Evolutionary conservation across 2,113 vertebrate species (phyloP), one percentile per base, ranked within the genome.

Genomic region (Nettapus auritus): DNA sequence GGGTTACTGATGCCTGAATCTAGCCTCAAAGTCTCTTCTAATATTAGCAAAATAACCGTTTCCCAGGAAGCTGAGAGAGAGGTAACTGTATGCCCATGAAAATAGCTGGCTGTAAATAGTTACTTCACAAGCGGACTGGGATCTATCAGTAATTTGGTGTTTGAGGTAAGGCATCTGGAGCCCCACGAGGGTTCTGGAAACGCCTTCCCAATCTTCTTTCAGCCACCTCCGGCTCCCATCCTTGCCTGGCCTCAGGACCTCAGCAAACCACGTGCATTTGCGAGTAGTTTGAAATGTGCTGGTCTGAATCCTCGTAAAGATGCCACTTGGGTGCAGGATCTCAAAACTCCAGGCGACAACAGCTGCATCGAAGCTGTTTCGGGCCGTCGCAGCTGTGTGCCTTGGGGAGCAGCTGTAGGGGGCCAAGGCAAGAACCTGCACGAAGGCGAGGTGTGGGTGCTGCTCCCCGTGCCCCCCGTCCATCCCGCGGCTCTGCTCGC

Each of bases 41-140:
- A 88, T 95, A 90, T 96, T 92, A 95, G 92, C 50, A 93, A 94
- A 95, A 94, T 84, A 82, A 57, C 60, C 11, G 8, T 82, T 96
- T 94, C 83, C 66, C 74, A 87, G 57, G 82, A 67, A 81, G 76
- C 68, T 86, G 73, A 66, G 50, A 63, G 71, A 62, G 87, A 63
- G 53, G 64, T 88, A 60, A 55, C 36, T 70, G 56, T 52, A 28
- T 90, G 77, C 40, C 69, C 48, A 10, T 56, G 85, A 68, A 80
- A 88, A 21, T 6, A 48, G 46, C 46, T 48, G 46, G 59, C 55
- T 42, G 50, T 34, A 33, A 78, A 48, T 38, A 79, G 81, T 48
- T 26, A 20, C 34, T 94, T 67, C 62, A 70, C 26, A 84, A 73
- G 69, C 28, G 11, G 3, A 7, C 31, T 50, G 75, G 33, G 36